phyloP scores from a whole-genome alignment of 2,113 vertebrate species.

The Symphodus melops region DNA sequence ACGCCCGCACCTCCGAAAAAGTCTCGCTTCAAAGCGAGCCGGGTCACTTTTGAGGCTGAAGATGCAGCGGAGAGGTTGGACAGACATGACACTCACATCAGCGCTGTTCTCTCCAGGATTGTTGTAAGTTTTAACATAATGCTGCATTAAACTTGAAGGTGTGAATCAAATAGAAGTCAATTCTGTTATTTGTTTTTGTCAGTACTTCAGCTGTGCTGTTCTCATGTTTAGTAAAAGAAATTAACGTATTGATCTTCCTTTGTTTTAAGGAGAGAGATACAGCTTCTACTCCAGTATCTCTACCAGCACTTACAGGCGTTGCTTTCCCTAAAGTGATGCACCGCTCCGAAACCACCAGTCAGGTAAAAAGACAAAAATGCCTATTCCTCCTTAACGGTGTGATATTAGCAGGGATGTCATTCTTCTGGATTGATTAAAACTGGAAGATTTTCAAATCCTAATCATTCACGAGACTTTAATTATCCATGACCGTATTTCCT shows the following conservation, averaged over 20 bases:
- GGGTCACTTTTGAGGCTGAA: slow-evolving; percentile 85
- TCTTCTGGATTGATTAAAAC: no score
- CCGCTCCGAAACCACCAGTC: slow-evolving; percentile 84
- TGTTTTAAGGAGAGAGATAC: slow-evolving; percentile 90
- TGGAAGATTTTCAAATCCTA: no score
- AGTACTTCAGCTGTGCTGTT: neutral
- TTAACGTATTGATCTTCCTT: neutral
- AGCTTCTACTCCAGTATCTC: slow-evolving; percentile 83
- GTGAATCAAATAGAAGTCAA: neutral
- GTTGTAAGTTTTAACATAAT: slow-evolving; percentile 84
- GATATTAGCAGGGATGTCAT: neutral
- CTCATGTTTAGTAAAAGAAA: neutral
- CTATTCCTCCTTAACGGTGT: neutral
- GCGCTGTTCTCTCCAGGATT: slow-evolving; percentile 92
- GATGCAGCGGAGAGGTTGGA: slow-evolving; percentile 87
- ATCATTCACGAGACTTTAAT: no score
- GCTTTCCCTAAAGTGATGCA: slow-evolving; percentile 92
- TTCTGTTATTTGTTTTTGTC: neutral
- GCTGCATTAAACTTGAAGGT: neutral
- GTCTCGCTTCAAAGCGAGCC: slow-evolving; percentile 83
- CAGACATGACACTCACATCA: slow-evolving; percentile 90
- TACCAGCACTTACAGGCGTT: slow-evolving; percentile 85
- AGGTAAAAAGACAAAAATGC: slow-evolving; percentile 78
- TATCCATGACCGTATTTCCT: no score
- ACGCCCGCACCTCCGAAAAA: slow-evolving; percentile 92